Conservation (phyloP, 2,113 vertebrate species). For the Eulemur rufifrons region DNA sequence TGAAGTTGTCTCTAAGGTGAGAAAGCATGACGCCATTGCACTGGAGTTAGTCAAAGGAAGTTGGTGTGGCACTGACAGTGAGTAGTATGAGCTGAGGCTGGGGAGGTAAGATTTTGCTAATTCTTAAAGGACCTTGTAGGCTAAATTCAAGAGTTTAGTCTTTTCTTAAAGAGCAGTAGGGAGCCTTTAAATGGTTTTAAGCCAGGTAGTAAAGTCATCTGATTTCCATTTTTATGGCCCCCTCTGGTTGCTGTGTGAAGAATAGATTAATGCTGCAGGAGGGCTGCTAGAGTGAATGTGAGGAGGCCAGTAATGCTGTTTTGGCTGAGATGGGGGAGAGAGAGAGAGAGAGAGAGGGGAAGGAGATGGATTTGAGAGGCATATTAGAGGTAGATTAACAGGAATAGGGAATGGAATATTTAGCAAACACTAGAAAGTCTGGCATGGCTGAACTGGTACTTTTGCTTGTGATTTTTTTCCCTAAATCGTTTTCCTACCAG, state of each 20-base stretch:
- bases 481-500: conserved; percentile 47
- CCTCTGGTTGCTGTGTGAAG: neutral
- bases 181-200: conserved; percentile 40
- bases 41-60: neutral
- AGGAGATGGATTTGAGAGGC: neutral
- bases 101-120: neutral
- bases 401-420: neutral
- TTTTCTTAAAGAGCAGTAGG: neutral
- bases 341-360: neutral
- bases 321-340: neutral
- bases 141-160: neutral
- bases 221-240: conserved; percentile 36
- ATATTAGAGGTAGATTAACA: neutral
- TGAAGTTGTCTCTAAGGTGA: neutral
- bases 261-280: neutral
- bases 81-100: neutral
- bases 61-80: neutral
- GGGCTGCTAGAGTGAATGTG: neutral
- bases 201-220: neutral
- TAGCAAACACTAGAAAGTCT: neutral
- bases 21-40: neutral
- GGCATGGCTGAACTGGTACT: neutral
- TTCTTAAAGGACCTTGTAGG: neutral
- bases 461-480: conserved; percentile 25
- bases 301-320: neutral